Conservation (phyloP, 2,113 vertebrate genomes). For the Orientallactaga bullata region DNA sequence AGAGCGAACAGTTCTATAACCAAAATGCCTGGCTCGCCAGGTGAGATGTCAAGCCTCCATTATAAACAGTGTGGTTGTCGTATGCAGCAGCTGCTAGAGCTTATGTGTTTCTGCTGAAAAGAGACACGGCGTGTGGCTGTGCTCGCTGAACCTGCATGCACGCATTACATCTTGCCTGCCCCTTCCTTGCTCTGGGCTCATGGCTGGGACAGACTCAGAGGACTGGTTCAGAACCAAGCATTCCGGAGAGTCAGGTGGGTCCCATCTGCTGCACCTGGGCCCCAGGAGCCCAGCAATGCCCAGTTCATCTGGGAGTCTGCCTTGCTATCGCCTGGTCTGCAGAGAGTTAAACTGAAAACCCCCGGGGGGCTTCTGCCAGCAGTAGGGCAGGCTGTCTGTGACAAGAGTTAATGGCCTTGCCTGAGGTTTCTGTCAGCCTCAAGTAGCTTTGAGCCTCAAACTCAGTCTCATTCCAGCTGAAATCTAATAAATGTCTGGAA, state of each 20-base stretch:
- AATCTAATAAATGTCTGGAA: background rate
- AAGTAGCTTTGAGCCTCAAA: slow-evolving; percentile 10
- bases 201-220: background rate
- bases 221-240: background rate
- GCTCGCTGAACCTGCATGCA: background rate
- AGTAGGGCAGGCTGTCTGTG: too few relatives aligned
- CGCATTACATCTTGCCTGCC: background rate
- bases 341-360: background rate
- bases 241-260: background rate
- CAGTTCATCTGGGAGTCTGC: background rate
- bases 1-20: background rate
- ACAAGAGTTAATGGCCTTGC: background rate
- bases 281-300: background rate
- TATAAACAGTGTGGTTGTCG: background rate
- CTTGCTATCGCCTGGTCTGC: background rate
- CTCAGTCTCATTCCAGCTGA: slow-evolving; percentile 2
- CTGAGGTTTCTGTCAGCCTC: background rate
- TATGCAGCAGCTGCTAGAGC: background rate
- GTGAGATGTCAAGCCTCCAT: background rate
- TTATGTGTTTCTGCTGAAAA: background rate
- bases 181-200: background rate
- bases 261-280: too few relatives aligned
- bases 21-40: background rate
- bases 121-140: background rate
- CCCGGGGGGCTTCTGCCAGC: too few relatives aligned